phyloP scores from a whole-genome alignment of 2,888 invertebrate genomes.

The Phyto melanocephala region DNA sequence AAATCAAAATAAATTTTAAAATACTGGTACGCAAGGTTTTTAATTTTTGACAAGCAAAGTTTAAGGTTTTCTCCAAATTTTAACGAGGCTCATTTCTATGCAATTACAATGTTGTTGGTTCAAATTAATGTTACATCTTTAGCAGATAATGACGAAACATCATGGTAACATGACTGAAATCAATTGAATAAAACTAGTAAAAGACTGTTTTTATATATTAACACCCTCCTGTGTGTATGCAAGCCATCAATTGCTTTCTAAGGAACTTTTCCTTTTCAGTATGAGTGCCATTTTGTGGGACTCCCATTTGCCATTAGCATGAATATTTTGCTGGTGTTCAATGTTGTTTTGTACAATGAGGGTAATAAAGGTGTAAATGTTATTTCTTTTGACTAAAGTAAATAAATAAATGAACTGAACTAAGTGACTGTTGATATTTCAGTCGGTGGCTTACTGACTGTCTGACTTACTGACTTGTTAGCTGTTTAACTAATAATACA shows the following conservation, averaged over 20 bases:
- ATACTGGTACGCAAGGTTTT: too few species aligned
- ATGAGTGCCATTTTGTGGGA: neutral
- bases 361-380: conserved; percentile 76
- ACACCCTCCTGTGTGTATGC: neutral
- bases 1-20: too few species aligned
- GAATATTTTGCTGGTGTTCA: conserved; percentile 71
- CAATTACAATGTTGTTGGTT: conserved; percentile 75
- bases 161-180: neutral
- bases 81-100: conserved; percentile 66
- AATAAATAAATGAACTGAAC: neutral
- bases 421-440: neutral
- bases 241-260: neutral
- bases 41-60: conserved; percentile 33
- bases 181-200: neutral
- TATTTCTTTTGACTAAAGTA: conserved; percentile 13
- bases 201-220: conserved; percentile 19
- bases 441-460: conserved; percentile 20
- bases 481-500: neutral
- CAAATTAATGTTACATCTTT: conserved; percentile 68
- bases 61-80: conserved; percentile 54
- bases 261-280: neutral
- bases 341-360: conserved; percentile 63
- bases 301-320: conserved; percentile 71
- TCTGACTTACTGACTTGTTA: neutral
- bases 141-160: conserved; percentile 45